Evolutionary conservation across 2,797 vertebrate species (phyloP), one percentile per base, ranked within the genome.

Genomic region (Catharus ustulatus): DNA sequence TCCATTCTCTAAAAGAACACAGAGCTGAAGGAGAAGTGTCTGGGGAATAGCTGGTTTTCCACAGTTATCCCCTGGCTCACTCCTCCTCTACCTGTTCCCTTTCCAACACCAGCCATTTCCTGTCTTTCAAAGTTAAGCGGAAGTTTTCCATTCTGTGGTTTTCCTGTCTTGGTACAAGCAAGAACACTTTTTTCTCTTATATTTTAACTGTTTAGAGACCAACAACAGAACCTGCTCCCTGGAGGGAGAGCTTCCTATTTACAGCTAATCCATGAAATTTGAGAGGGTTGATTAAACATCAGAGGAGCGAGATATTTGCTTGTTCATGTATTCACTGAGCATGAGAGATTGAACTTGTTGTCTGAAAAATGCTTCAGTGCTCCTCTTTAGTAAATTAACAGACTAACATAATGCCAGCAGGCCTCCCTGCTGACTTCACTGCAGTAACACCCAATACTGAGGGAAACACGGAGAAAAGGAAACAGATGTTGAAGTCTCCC

Each of bases 121-220:
- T 36, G 58, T 59, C 76, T 94, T 94, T 88, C 91, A 91, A 88
- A 95, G 93, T 88, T 66, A 84, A 91, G 86, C 61, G 59, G 82
- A 93, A 94, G 80, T 72, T 68, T 69, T 93, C 89, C 67, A 46
- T 89, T 85, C 92, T 29, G 66, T 91, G 85, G 84, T 81, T 95
- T 94, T 95, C 89, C 80, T 62, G 71, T 43, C 94, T 74, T 43
- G 49, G 74, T 91, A 91, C 49, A 89, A 86, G 69, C 38, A 84
- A 85, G 32, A 48, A 73, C 43, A 13, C 40, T 40, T 15, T 46
- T 84, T 78, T 57, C 72, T 48, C 30, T 21, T 38, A 13, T 68
- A 77, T 84, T 93, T 97, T 96, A 96, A 96, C 93, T 86, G 46
- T 76, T 93, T 92, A 54, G 76, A 86, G 23, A 75, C 62, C 42